These are phyloP conservation scores for Junonia oenone DNA, from an alignment of 2,888 invertebrate species.

Conservation along the genomic window DNA sequence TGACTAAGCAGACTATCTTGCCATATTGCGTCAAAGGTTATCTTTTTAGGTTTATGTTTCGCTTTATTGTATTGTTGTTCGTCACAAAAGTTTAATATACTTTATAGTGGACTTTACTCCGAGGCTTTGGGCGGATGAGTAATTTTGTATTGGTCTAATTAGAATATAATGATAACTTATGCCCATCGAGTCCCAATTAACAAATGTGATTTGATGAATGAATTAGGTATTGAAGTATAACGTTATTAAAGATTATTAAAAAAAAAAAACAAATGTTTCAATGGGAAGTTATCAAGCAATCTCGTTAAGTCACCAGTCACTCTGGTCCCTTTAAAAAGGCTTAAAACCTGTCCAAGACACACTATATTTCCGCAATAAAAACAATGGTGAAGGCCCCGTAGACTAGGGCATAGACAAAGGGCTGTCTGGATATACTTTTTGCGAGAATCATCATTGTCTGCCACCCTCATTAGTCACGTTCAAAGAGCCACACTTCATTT, in stretches of 20 bases:
- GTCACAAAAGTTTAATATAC: neutral
- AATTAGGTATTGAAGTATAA: neutral
- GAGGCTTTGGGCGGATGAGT: no score
- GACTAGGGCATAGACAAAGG: slow-evolving; percentile 21
- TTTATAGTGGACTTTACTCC: neutral
- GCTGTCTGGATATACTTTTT: slow-evolving; percentile 22
- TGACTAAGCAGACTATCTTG: neutral
- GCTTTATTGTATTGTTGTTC: neutral
- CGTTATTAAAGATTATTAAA: neutral
- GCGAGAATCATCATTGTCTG: slow-evolving; percentile 24
- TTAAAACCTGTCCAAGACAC: slow-evolving; percentile 8
- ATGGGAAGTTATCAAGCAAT: neutral
- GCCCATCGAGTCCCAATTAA: no score
- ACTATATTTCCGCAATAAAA: slow-evolving; percentile 24
- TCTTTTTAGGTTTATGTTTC: neutral
- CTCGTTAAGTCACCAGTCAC: neutral
- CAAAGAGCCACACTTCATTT: slow-evolving; percentile 23
- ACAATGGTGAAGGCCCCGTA: slow-evolving; percentile 22
- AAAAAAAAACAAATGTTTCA: neutral
- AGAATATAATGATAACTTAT: neutral
- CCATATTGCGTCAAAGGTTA: neutral
- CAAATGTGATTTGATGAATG: no score
- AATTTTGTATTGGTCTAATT: no score
- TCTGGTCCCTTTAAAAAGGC: slow-evolving; percentile 1
- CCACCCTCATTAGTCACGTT: slow-evolving; percentile 27